phyloP scores from a whole-genome alignment of 2,797 vertebrate species.

The Diceros bicornis region DNA sequence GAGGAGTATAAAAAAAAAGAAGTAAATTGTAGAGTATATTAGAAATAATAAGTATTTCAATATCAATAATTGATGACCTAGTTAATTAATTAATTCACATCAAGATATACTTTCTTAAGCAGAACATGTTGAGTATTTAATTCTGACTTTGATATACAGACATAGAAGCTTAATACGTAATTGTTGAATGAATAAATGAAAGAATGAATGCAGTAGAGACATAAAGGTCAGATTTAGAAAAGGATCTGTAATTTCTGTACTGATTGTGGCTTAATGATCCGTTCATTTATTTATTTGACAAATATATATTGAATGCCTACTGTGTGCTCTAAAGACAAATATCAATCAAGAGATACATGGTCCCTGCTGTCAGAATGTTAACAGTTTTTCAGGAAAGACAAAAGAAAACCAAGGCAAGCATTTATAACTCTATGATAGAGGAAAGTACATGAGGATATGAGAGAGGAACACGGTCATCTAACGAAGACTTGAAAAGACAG shows the following conservation, averaged over 20 bases:
- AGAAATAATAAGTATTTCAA: background rate
- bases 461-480: background rate
- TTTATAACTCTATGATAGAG: background rate
- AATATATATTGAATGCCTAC: background rate
- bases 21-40: background rate
- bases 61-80: background rate
- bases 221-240: background rate
- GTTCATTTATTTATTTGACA: background rate
- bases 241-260: background rate
- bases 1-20: background rate
- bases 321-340: background rate
- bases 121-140: slow-evolving; percentile 4
- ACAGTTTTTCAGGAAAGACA: background rate
- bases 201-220: slow-evolving; percentile 18
- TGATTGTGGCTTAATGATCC: background rate
- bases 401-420: background rate
- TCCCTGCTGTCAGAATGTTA: background rate
- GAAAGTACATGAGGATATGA: background rate
- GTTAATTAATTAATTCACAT: background rate
- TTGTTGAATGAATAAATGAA: background rate
- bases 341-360: background rate
- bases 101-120: background rate
- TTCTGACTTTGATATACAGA: background rate
- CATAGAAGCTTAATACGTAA: background rate
- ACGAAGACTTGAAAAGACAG: background rate